phyloP scores from a whole-genome alignment of 1,140 invertebrate species.

The Diorhabda carinulata region DNA sequence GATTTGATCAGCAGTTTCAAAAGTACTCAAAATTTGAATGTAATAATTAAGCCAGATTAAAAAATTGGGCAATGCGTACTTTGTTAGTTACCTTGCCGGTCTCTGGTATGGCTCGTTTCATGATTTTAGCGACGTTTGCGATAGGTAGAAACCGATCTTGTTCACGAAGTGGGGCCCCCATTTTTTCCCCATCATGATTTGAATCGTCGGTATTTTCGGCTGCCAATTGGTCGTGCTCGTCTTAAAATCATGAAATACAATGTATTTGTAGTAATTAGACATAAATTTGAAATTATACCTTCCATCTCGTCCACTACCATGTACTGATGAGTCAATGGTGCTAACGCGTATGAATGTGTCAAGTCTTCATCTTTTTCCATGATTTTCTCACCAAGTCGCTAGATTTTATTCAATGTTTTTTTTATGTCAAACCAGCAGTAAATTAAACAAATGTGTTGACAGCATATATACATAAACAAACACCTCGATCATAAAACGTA shows the following conservation, averaged over 20 bases:
- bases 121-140: conserved; percentile 98
- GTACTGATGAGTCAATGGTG: conserved; percentile 31
- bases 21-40: too few relatives aligned
- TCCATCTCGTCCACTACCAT: conserved; percentile 41
- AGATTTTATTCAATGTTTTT: too few relatives aligned
- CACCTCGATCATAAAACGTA: too few relatives aligned
- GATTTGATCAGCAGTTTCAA: background rate
- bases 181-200: conserved; percentile 56
- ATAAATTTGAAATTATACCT: conserved; percentile 22
- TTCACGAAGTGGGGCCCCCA: conserved; percentile 64
- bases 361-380: conserved; percentile 31
- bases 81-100: conserved; percentile 78
- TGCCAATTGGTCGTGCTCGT: conserved; percentile 40
- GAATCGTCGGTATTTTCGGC: conserved; percentile 74
- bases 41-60: too few relatives aligned
- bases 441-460: too few relatives aligned
- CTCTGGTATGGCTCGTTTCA: conserved; percentile 96
- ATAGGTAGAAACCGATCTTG: conserved; percentile 96
- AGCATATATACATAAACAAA: too few relatives aligned
- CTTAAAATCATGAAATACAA: conserved; percentile 20
- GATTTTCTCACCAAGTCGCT: background rate
- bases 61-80: conserved; percentile 30
- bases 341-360: conserved; percentile 33
- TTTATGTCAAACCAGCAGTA: too few relatives aligned
- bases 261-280: too few relatives aligned